Evolutionary conservation across 2,797 vertebrate species (phyloP), one percentile per base, ranked within the genome.

Genomic region (Artibeus lituratus): DNA sequence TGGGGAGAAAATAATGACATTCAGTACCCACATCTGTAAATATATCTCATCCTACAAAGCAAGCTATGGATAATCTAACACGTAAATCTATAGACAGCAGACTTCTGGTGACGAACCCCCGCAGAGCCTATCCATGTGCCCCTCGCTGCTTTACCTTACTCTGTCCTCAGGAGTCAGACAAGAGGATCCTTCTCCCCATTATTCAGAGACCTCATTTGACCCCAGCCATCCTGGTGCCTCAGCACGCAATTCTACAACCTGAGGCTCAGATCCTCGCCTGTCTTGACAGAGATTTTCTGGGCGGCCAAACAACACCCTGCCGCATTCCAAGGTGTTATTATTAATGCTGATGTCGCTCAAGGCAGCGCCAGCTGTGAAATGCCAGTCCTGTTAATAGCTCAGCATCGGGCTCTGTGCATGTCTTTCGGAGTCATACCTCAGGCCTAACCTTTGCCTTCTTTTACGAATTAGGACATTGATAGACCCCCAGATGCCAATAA

Each of bases 201-300:
- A 74, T 32, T 85, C 91, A 85, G 87, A 72, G 69, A 94, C 77
- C 39, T 76, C 55, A 57, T 57, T 51, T 90, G 55, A 85, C 69
- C 80, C 18, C 44, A 26, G 76, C 73, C 26, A 29, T 88, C 59
- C 26, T 85, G 55, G 55, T 32, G 53, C 37, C 65, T 94, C 69
- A 35, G 70, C 29, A 44, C 11, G 22, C 49, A 87, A 67, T 93
- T 80, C 42, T 72, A 44, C 26, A 90, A 44, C 70, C 73, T 0
- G 4, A 94, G 88, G 35, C 57, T 89, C 88, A 96, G 85, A 70
- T 72, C 78, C 82, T 96, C 2, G 0, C 49, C 72, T 92, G 57
- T 47, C 85, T 89, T 57, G 65, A 74, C 69, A 90, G 26, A 53
- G 35, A 55, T 83, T 86, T 87, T 65, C 92, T 82, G 70, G 85